Evolutionary conservation across 1,140 invertebrate species (phyloP).

Genomic region (Chrysopa pallens): DNA sequence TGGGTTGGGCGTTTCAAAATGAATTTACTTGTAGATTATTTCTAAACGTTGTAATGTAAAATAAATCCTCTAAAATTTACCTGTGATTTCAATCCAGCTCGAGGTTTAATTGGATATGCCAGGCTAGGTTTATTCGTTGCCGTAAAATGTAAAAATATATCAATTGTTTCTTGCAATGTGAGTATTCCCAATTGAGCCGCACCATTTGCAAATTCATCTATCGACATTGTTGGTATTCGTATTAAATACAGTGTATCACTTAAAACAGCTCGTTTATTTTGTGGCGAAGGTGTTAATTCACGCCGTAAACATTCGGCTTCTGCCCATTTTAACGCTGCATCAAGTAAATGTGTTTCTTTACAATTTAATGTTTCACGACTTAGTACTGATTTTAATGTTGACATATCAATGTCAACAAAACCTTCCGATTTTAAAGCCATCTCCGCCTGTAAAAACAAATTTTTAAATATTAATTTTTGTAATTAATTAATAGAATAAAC

Average conservation of each 20-base stretch:
- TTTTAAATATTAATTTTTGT: not conserved
- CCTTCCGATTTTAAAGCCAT: constrained; percentile 85
- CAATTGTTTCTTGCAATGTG: constrained; percentile 76
- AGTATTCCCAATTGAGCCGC: constrained; percentile 76
- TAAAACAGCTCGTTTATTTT: constrained; percentile 51
- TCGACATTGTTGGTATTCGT: constrained; percentile 73
- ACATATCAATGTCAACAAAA: constrained; percentile 79
- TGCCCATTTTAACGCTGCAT: constrained; percentile 80
- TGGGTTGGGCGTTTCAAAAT: too few species aligned
- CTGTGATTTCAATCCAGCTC: constrained; percentile 76
- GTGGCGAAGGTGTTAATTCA: constrained; percentile 54
- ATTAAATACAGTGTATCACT: constrained; percentile 69
- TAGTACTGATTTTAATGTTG: constrained; percentile 73
- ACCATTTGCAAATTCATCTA: constrained; percentile 82
- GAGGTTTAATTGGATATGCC: constrained; percentile 58
- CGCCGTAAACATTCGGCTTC: constrained; percentile 63
- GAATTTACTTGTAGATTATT: too few species aligned
- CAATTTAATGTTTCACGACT: constrained; percentile 78
- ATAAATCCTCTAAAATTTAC: too few species aligned
- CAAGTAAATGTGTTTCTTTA: constrained; percentile 76
- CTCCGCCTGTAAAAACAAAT: constrained; percentile 53
- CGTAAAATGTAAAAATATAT: constrained; percentile 80
- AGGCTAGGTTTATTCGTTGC: constrained; percentile 62
- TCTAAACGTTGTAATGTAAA: too few species aligned
- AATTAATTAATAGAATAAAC: not conserved